Percentiles rank a stretch among this genome's conserved stretches.
Evolutionary conservation across 1,140 invertebrate genomes (phyloP).

Genomic region (Teleopsis dalmanni): DNA sequence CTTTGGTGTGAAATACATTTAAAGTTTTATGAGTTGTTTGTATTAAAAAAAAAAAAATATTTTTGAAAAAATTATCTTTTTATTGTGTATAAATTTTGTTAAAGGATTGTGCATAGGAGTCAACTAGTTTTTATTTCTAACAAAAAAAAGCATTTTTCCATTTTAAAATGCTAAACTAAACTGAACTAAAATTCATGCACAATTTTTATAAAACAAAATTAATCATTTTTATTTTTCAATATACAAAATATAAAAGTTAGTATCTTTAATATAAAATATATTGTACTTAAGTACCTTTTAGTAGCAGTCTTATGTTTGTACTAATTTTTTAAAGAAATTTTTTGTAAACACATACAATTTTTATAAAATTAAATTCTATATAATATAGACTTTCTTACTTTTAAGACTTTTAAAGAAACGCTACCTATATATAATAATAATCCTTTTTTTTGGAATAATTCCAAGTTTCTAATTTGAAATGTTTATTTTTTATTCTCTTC

Average conservation of each 20-base stretch:
- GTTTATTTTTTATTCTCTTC: conserved; percentile 43
- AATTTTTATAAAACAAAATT: conserved; percentile 4
- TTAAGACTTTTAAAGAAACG: conserved; percentile 7
- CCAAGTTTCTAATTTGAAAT: conserved; percentile 34
- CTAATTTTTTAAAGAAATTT: conserved; percentile 1
- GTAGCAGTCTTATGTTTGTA: conserved; percentile 5
- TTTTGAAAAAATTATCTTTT: too few relatives aligned
- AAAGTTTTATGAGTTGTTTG: too few relatives aligned
- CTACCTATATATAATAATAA: not conserved
- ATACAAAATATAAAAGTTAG: not conserved
- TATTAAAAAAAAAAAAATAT: too few relatives aligned
- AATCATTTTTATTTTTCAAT: conserved; percentile 1
- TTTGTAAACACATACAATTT: not conserved
- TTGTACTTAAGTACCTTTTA: not conserved
- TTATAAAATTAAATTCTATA: not conserved
- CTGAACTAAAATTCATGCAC: not conserved
- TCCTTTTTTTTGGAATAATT: conserved; percentile 7
- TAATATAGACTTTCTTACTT: conserved; percentile 8
- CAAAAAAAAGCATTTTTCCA: conserved; percentile 1
- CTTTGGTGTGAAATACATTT: too few relatives aligned
- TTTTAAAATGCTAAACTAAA: conserved; percentile 9
- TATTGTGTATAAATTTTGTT: conserved; percentile 2
- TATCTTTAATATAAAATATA: not conserved
- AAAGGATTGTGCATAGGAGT: conserved; percentile 10
- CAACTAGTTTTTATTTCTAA: conserved; percentile 1